phyloP scores from a whole-genome alignment of 2,888 invertebrate genomes.

The Cosmia pyralina region DNA sequence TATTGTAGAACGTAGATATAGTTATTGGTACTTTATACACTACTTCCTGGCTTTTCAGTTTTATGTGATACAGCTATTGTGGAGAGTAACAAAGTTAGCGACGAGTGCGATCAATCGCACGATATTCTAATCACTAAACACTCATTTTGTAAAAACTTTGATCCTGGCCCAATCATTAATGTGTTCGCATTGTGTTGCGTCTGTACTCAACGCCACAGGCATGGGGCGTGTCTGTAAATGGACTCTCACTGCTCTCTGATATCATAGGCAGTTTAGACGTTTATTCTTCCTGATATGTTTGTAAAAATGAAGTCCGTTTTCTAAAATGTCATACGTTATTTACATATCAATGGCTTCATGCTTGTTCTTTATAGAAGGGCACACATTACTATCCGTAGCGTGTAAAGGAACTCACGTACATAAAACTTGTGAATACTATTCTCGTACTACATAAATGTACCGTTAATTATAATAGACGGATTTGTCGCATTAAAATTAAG shows the following conservation, averaged over 20 bases:
- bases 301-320: conserved; percentile 57
- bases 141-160: conserved; percentile 46
- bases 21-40: conserved; percentile 58
- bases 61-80: conserved; percentile 65
- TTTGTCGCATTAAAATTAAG: conserved; percentile 57
- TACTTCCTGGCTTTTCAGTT: conserved; percentile 51
- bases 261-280: conserved; percentile 56
- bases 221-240: conserved; percentile 28
- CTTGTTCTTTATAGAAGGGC: conserved; percentile 35
- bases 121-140: conserved; percentile 53
- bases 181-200: conserved; percentile 21
- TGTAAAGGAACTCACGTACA: conserved; percentile 64
- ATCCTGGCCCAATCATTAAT: conserved; percentile 34
- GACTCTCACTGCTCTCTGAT: conserved; percentile 59
- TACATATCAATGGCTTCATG: conserved; percentile 42
- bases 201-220: conserved; percentile 15
- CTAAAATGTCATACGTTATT: conserved; percentile 43
- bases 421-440: conserved; percentile 53
- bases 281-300: conserved; percentile 61
- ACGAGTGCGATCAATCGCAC: conserved; percentile 43
- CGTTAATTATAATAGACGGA: conserved; percentile 58
- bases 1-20: conserved; percentile 50
- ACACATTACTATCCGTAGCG: conserved; percentile 62
- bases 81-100: conserved; percentile 68
- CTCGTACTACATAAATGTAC: conserved; percentile 50